A percentile compares a stretch with the other conserved stretches of the same genome.
These are phyloP conservation scores for Australoheros scitulus DNA, from an alignment of 2,113 vertebrate species.

Conservation along the genomic window DNA sequence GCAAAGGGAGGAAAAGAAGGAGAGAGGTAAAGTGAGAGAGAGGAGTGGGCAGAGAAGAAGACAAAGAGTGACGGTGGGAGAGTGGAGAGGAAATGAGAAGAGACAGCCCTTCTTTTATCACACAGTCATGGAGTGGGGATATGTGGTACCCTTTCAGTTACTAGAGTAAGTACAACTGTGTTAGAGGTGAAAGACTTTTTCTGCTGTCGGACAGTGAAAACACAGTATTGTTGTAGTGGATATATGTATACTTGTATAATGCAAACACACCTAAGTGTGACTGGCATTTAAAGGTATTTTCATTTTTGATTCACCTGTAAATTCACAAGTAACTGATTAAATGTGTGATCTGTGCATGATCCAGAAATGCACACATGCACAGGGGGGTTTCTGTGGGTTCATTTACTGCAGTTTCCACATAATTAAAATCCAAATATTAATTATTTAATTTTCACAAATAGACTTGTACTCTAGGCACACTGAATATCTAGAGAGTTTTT, in stretches of 20 bases:
- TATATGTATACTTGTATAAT: neutral
- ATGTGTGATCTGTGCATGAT: neutral
- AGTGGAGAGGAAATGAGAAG: conserved; percentile 6
- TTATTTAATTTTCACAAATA: neutral
- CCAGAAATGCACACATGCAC: neutral
- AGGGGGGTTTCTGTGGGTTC: neutral
- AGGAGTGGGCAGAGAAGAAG: conserved; percentile 7
- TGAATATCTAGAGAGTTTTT: neutral
- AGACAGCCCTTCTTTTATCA: neutral
- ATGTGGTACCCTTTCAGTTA: conserved; percentile 41
- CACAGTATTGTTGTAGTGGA: neutral
- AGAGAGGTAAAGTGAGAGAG: neutral
- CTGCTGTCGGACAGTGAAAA: neutral
- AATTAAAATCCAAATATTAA: neutral
- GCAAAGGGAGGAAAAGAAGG: conserved; percentile 18
- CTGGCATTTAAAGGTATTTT: neutral
- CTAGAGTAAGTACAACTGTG: conserved; percentile 48
- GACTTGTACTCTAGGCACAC: too few relatives aligned
- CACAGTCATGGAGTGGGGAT: conserved; percentile 53
- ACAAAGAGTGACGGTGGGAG: conserved; percentile 6
- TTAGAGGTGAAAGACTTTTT: neutral
- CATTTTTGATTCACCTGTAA: neutral
- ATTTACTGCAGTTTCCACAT: neutral
- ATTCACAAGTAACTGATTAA: neutral
- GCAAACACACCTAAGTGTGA: neutral